Evolutionary conservation across 1,140 invertebrate species (phyloP), one percentile per base, ranked within the genome.

Genomic region (Hestina assimilis): DNA sequence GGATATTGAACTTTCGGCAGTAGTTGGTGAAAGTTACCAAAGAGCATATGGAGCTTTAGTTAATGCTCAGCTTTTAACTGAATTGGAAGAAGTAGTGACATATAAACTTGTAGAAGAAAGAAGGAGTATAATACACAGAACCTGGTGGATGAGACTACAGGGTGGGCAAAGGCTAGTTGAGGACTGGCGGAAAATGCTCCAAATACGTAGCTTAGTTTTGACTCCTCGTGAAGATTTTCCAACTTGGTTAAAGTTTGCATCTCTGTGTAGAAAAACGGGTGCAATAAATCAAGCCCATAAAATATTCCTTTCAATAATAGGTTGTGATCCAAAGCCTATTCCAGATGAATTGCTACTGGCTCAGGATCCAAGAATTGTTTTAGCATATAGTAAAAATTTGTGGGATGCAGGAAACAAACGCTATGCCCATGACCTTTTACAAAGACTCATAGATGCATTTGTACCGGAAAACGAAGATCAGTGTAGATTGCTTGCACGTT

Each of bases 21-120:
- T 99, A 93, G 97, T 96, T 2, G 96, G 96, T 0, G 98, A 99
- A 87, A 99, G 97, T 58, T 99, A 99, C 75, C 97, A 98, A 76
- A 90, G 98, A 71, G 98, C 98, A 7, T 99, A 99, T 83, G 96
- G 96, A 7, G 94, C 97, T 2, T 97, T 99, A 95, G 97, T 99
- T 0, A 95, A 95, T 66, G 97, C 98, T 0, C 98, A 99, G 78
- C 96, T 99, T 90, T 87, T 99, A 28, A 95, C 97, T 0, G 98
- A 99, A 88, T 78, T 99, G 23, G 98, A 99, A 79, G 98, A 99
- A 90, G 97, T 98, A 0, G 97, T 99, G 47, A 97, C 98, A 68
- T 99, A 96, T 74, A 96, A 99, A 83, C 83, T 99, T 6, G 93
- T 98, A 6, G 95, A 95, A 0, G 97, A 99, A 84, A 91, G 95